Evolutionary conservation across 2,797 vertebrate genomes (phyloP).

Genomic region (Alauda arvensis): DNA sequence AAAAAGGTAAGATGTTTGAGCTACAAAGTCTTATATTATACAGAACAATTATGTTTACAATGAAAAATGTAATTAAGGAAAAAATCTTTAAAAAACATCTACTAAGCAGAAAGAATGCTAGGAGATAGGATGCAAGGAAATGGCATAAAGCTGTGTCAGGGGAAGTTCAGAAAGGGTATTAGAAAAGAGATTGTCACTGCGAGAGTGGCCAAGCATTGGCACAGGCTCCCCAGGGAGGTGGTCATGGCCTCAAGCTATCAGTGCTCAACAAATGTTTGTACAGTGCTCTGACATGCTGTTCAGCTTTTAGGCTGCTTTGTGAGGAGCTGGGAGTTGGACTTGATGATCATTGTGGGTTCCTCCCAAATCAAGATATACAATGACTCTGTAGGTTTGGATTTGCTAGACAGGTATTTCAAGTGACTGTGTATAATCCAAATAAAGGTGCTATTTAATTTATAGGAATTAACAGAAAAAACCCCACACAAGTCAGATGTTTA

Average conservation of each 20-base stretch:
- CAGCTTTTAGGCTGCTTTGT: background rate
- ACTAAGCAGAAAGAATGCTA: background rate
- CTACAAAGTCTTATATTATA: background rate
- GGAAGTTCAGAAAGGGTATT: background rate
- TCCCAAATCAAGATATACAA: background rate
- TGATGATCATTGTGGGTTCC: fast-evolving
- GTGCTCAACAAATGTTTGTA: background rate
- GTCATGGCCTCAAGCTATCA: background rate
- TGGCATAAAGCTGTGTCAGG: background rate
- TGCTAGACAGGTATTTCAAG: background rate
- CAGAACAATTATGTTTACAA: background rate
- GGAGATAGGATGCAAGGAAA: background rate
- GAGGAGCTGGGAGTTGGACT: background rate
- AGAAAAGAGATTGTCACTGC: background rate
- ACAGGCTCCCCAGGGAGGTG: background rate
- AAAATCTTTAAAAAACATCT: background rate
- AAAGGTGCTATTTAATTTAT: background rate
- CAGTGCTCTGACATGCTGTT: background rate
- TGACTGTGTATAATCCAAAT: background rate
- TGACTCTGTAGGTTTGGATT: background rate
- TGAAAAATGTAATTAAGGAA: background rate
- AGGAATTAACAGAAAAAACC: background rate
- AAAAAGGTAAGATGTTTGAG: background rate
- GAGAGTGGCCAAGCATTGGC: background rate
- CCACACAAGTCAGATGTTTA: background rate